A percentile compares a stretch with the other conserved stretches of the same genome.
Evolutionary conservation across 1,140 invertebrate species (phyloP).

Genomic region (Diachasmimorpha longicaudata): DNA sequence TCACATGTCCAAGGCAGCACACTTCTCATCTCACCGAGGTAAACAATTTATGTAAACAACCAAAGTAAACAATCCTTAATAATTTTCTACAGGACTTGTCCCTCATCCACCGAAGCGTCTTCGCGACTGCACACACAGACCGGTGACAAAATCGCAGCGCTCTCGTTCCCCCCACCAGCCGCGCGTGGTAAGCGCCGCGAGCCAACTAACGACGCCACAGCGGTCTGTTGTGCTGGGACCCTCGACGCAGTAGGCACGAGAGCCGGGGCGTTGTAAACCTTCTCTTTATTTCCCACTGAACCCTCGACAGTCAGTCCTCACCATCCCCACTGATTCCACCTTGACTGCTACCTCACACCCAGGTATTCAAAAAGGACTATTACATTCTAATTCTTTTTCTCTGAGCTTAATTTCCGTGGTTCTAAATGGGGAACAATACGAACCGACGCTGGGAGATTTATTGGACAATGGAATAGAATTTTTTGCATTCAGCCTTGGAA

Average conservation of each 20-base stretch:
- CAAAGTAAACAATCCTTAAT: neutral
- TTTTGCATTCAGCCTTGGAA: too few species aligned
- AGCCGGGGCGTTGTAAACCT: neutral
- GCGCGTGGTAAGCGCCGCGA: conserved; percentile 51
- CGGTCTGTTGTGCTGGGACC: conserved; percentile 1
- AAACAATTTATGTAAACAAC: neutral
- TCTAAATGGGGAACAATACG: neutral
- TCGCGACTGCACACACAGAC: conserved; percentile 1
- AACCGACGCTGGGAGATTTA: neutral
- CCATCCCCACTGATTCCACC: neutral
- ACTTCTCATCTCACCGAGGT: neutral
- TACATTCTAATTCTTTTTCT: too few species aligned
- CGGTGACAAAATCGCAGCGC: conserved; percentile 27
- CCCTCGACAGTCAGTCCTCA: neutral
- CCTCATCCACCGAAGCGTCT: neutral
- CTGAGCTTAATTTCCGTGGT: too few species aligned
- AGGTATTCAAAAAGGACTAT: neutral
- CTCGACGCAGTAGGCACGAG: neutral
- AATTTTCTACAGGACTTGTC: neutral
- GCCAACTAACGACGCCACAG: conserved; percentile 44
- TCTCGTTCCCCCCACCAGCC: conserved; percentile 12
- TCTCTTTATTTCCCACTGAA: neutral
- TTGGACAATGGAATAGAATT: neutral
- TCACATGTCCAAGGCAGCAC: too few species aligned
- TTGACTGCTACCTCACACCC: conserved; percentile 6